These are phyloP conservation scores for Malacoctenus gilli DNA, from an alignment of 2,797 vertebrate genomes.

Conservation along the genomic window DNA sequence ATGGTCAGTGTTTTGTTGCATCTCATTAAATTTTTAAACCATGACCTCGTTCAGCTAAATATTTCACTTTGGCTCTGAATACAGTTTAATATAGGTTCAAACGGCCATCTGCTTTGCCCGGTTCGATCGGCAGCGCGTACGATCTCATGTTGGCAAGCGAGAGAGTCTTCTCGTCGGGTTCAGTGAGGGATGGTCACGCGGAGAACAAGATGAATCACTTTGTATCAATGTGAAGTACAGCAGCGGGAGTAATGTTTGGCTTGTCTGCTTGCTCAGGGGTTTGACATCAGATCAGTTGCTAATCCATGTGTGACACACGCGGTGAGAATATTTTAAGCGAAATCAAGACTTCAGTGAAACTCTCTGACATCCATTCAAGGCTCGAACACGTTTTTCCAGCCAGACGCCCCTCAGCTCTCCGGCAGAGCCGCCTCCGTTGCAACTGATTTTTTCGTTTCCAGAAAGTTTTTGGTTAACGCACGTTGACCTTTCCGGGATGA, in stretches of 20 bases:
- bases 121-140: constrained; percentile 19
- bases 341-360: constrained; percentile 16
- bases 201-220: constrained; percentile 35
- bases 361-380: constrained; percentile 14
- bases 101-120: constrained; percentile 51
- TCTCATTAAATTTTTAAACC: constrained; percentile 56
- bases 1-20: constrained; percentile 54
- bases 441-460: constrained; percentile 5
- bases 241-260: constrained; percentile 34
- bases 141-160: constrained; percentile 30
- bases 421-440: background rate
- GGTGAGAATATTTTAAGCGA: constrained; percentile 11
- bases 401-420: constrained; percentile 3
- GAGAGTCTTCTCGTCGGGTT: constrained; percentile 23
- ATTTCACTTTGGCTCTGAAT: constrained; percentile 30
- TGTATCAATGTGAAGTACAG: constrained; percentile 24
- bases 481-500: constrained; percentile 2
- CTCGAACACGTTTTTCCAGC: constrained; percentile 12
- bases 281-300: constrained; percentile 34
- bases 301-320: constrained; percentile 33
- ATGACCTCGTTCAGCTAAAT: constrained; percentile 38
- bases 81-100: constrained; percentile 22
- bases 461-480: constrained; percentile 1
- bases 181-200: constrained; percentile 25
- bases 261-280: constrained; percentile 32